Evolutionary conservation across 2,888 invertebrate genomes (phyloP).

Genomic region (Palloptera scutellata): DNA sequence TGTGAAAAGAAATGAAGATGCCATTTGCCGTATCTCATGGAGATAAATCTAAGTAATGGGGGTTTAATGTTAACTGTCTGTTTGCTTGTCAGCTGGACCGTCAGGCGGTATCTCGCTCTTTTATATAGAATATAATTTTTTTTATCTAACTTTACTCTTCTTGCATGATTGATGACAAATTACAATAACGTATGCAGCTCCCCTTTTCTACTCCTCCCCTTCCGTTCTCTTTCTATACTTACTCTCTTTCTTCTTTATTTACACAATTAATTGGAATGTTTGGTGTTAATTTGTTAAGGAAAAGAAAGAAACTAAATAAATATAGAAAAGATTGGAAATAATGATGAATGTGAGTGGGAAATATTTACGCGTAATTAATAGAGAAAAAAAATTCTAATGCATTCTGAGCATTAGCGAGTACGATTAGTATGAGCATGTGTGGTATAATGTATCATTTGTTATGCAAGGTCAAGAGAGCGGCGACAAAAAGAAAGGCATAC

Average conservation of each 20-base stretch:
- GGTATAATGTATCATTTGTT: neutral
- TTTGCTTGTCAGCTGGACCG: no score
- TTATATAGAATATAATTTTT: no score
- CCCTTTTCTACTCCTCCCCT: neutral
- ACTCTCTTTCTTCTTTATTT: slow-evolving; percentile 16
- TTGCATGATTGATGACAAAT: slow-evolving; percentile 44
- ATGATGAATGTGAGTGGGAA: neutral
- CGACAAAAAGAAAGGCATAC: neutral
- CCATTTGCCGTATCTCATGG: slow-evolving; percentile 25
- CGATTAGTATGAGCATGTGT: neutral
- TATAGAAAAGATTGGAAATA: neutral
- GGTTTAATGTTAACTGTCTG: no score
- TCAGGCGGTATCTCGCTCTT: no score
- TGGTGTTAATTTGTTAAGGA: slow-evolving; percentile 20
- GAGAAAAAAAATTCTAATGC: neutral
- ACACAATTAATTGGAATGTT: slow-evolving; percentile 40
- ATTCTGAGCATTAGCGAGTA: neutral
- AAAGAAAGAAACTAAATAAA: neutral
- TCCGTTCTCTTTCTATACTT: neutral
- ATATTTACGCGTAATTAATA: no score
- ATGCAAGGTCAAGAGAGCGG: neutral
- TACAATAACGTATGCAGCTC: neutral
- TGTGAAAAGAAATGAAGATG: slow-evolving; percentile 6
- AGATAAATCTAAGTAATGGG: slow-evolving; percentile 13
- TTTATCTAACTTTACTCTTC: neutral